Conservation (phyloP, 2,888 invertebrate species). For the Anorthoa munda region DNA sequence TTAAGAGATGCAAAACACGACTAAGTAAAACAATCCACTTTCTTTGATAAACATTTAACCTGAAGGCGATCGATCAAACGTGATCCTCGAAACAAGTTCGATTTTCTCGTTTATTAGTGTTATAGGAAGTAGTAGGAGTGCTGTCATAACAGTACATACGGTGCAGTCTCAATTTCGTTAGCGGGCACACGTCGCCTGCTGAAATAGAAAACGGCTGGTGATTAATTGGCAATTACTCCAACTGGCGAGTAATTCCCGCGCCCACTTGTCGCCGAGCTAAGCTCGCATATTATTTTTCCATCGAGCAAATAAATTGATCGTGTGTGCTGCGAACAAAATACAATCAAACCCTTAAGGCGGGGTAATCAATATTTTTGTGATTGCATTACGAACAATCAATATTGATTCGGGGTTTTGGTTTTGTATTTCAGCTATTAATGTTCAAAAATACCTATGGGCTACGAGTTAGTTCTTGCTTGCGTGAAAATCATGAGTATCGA, state of each 20-base stretch:
- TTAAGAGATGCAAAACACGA: constrained; percentile 29
- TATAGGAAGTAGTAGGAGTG: constrained; percentile 33
- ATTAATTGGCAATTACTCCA: constrained; percentile 90
- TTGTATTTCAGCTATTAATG: constrained; percentile 5
- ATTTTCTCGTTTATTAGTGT: constrained; percentile 17
- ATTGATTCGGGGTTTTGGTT: constrained; percentile 12
- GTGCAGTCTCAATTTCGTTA: constrained; percentile 84
- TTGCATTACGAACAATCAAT: constrained; percentile 39
- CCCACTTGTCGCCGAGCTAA: constrained; percentile 85
- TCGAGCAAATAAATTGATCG: constrained; percentile 77
- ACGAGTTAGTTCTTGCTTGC: background rate
- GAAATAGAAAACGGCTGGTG: constrained; percentile 90
- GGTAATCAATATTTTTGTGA: constrained; percentile 56
- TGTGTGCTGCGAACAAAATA: constrained; percentile 56
- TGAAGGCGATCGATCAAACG: constrained; percentile 7
- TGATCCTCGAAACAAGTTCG: constrained; percentile 12
- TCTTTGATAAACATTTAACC: constrained; percentile 33
- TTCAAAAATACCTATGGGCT: background rate
- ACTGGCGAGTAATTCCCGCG: constrained; percentile 85
- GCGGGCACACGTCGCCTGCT: constrained; percentile 75
- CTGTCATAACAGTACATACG: constrained; percentile 69
- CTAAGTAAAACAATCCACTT: constrained; percentile 33
- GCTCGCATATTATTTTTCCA: constrained; percentile 81
- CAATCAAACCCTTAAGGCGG: constrained; percentile 49
- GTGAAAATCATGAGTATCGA: background rate